phyloP scores from a whole-genome alignment of 2,113 vertebrate species.

The Psettodes erumei region DNA sequence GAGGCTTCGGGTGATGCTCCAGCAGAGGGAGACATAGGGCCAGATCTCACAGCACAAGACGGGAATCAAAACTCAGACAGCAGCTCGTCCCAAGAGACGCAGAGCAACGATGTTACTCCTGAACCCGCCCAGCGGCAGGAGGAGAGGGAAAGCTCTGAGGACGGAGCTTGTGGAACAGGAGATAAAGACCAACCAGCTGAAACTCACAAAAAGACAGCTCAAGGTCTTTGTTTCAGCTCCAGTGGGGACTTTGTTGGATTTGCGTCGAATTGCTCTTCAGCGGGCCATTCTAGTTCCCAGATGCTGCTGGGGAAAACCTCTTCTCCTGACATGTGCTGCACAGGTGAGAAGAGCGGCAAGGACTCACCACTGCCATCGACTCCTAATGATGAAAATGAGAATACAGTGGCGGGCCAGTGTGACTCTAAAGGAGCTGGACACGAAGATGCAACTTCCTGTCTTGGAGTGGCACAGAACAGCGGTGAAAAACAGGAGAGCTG shows the following conservation, averaged over 20 bases:
- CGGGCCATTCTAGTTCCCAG: neutral
- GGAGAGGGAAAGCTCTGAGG: neutral
- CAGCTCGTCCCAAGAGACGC: neutral
- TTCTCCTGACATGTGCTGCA: neutral
- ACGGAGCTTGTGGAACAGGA: neutral
- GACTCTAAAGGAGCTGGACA: neutral
- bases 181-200: neutral
- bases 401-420: neutral
- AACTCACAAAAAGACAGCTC: neutral
- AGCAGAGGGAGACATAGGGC: neutral
- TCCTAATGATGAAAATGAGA: slow-evolving; percentile 2
- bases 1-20: slow-evolving; percentile 33
- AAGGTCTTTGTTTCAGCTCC: slow-evolving; percentile 55
- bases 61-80: slow-evolving; percentile 4
- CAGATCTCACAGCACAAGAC: slow-evolving; percentile 14
- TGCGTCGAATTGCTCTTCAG: slow-evolving; percentile 24
- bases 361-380: neutral
- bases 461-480: neutral
- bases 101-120: neutral
- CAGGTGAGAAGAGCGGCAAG: neutral
- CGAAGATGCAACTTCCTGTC: neutral
- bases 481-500: neutral
- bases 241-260: slow-evolving; percentile 72
- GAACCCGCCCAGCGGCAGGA: neutral
- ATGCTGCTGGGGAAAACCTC: slow-evolving; percentile 7